phyloP scores from a whole-genome alignment of 2,888 invertebrate genomes.

The Drosophila nigricruria region DNA sequence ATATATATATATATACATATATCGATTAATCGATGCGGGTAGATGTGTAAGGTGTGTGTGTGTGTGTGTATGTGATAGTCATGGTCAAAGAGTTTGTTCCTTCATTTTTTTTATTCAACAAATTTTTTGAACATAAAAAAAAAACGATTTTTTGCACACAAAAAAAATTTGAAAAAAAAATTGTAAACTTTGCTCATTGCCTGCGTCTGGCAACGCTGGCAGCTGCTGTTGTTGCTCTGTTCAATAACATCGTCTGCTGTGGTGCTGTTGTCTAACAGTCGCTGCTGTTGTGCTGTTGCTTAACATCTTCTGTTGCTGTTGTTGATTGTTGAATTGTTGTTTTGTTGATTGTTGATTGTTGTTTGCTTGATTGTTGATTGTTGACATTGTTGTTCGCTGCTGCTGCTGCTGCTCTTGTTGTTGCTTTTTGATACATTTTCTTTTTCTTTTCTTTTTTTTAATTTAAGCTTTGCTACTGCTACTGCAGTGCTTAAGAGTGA shows the following conservation, averaged over 20 bases:
- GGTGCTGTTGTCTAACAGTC: constrained; percentile 12
- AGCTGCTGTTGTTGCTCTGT: constrained; percentile 22
- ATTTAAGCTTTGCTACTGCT: constrained; percentile 22
- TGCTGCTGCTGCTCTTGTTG: constrained; percentile 21
- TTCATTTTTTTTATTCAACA: neutral
- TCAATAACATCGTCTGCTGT: constrained; percentile 7
- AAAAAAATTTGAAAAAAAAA: constrained; percentile 50
- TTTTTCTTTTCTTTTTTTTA: constrained; percentile 20
- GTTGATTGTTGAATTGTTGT: constrained; percentile 28
- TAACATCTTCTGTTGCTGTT: constrained; percentile 16
- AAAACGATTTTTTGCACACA: constrained; percentile 28
- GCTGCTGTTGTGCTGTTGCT: constrained; percentile 22
- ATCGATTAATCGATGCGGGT: constrained; percentile 12
- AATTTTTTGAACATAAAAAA: constrained; percentile 26
- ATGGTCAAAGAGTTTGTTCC: constrained; percentile 4
- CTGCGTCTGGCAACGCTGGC: constrained; percentile 21
- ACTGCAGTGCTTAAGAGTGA: constrained; percentile 33
- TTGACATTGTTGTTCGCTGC: constrained; percentile 22
- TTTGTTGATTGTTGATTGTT: constrained; percentile 12
- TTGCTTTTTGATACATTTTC: constrained; percentile 2
- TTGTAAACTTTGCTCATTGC: neutral
- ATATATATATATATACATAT: neutral
- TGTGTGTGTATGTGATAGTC: neutral
- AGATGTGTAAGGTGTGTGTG: neutral
- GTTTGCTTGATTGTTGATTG: constrained; percentile 21